These are phyloP conservation scores for Aix galericulata DNA, from an alignment of 2,113 vertebrate genomes.

Conservation along the genomic window DNA sequence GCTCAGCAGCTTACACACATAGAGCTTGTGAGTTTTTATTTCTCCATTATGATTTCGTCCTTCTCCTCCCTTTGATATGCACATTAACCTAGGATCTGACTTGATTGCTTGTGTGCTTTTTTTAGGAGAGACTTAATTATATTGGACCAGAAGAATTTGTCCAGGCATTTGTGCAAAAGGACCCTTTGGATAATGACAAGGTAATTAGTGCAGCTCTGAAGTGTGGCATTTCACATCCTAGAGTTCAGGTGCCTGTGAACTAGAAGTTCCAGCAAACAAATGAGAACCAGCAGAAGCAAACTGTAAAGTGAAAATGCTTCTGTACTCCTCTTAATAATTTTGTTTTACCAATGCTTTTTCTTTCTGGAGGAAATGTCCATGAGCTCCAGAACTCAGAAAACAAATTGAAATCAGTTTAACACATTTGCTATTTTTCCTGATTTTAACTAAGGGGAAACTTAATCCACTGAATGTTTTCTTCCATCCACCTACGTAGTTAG, in stretches of 20 bases:
- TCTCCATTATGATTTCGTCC: background rate
- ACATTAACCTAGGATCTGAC: background rate
- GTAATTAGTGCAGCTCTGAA: conserved; percentile 69
- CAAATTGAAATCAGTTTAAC: background rate
- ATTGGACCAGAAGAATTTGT: conserved; percentile 96
- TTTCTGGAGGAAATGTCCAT: background rate
- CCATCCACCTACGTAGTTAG: background rate
- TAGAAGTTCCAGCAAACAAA: background rate
- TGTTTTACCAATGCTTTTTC: background rate
- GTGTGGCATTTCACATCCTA: background rate
- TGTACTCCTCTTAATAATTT: background rate
- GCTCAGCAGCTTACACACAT: conserved; percentile 96
- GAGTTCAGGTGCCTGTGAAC: background rate
- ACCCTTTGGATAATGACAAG: conserved; percentile 89
- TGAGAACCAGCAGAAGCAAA: background rate
- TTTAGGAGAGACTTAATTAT: conserved; percentile 91
- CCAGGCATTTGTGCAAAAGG: conserved; percentile 91
- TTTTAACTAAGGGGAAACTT: background rate
- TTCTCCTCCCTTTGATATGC: background rate
- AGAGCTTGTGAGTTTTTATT: conserved; percentile 85
- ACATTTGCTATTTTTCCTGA: background rate
- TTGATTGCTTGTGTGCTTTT: conserved; percentile 8
- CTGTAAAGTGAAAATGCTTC: background rate
- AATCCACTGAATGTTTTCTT: background rate
- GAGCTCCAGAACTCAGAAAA: background rate